These are phyloP conservation scores for Aphaenogaster rudis DNA, from an alignment of 1,140 invertebrate species.

Conservation along the genomic window DNA sequence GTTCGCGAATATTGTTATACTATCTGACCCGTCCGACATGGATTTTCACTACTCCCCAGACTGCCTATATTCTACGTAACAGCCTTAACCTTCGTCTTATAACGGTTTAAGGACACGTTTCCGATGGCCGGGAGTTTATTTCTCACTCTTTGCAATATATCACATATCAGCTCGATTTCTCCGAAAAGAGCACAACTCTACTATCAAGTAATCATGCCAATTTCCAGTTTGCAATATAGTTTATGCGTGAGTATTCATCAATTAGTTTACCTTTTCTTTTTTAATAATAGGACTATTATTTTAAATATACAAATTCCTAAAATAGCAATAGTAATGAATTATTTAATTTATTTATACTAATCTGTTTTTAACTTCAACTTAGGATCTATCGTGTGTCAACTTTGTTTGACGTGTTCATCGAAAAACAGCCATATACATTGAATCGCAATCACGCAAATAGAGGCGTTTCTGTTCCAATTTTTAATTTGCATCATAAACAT, in stretches of 20 bases:
- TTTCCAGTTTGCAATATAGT: not conserved
- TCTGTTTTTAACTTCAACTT: constrained; percentile 10
- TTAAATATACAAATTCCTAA: not conserved
- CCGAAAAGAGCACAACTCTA: not conserved
- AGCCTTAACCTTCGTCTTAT: constrained; percentile 15
- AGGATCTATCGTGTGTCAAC: not conserved
- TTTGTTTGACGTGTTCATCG: not conserved
- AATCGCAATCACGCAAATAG: constrained; percentile 9
- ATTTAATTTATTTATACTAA: not conserved
- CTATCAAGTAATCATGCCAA: not conserved
- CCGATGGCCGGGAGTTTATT: not conserved
- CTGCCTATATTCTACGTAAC: not conserved
- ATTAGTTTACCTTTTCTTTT: not conserved
- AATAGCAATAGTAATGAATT: not conserved
- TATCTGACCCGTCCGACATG: constrained; percentile 17
- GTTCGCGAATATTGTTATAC: constrained; percentile 25
- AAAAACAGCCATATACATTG: constrained; percentile 2
- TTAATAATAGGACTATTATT: not conserved
- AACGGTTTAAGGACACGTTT: constrained; percentile 38
- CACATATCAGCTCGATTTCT: constrained; percentile 2
- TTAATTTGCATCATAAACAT: constrained; percentile 31
- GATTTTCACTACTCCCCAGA: constrained; percentile 40
- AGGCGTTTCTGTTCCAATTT: constrained; percentile 1
- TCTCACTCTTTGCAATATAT: constrained; percentile 7
- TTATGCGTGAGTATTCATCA: not conserved